Conservation (phyloP, 2,888 invertebrate species). For the Melanargia galathea region DNA sequence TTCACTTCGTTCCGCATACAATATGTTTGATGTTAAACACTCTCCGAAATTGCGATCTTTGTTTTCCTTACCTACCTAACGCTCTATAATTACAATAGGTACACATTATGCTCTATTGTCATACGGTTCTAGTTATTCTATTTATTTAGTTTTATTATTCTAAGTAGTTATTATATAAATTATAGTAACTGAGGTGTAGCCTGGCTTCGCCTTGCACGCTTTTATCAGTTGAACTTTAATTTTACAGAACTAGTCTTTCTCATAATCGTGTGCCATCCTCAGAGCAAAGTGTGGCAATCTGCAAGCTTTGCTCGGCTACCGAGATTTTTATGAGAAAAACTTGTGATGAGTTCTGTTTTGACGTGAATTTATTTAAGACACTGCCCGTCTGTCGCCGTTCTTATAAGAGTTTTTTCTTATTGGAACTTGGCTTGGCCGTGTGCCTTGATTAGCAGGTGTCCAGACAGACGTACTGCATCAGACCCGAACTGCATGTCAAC, state of each 20-base stretch:
- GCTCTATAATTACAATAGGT: neutral
- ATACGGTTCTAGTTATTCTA: too few species aligned
- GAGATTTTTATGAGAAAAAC: too few species aligned
- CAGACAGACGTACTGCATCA: too few species aligned
- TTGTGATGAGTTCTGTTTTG: too few species aligned
- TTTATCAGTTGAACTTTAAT: neutral
- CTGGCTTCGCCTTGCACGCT: neutral
- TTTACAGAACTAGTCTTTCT: neutral
- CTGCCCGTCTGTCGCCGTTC: too few species aligned
- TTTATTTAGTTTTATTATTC: neutral
- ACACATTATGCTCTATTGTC: neutral
- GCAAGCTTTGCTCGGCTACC: neutral
- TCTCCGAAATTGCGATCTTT: slow-evolving; percentile 25
- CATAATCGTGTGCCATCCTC: neutral
- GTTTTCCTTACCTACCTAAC: slow-evolving; percentile 21
- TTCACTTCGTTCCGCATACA: slow-evolving; percentile 33
- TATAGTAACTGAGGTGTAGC: neutral
- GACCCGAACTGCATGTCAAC: too few species aligned
- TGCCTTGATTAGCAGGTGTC: too few species aligned
- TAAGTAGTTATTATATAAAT: too few species aligned
- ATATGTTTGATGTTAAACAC: slow-evolving; percentile 33
- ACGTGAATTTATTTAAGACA: too few species aligned
- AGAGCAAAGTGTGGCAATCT: neutral
- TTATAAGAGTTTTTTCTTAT: too few species aligned
- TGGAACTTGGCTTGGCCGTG: too few species aligned